A percentile compares a stretch with the other conserved stretches of the same genome.
These are phyloP conservation scores for Notarius quadriscutis DNA, from an alignment of 2,113 vertebrate genomes.

Conservation along the genomic window DNA sequence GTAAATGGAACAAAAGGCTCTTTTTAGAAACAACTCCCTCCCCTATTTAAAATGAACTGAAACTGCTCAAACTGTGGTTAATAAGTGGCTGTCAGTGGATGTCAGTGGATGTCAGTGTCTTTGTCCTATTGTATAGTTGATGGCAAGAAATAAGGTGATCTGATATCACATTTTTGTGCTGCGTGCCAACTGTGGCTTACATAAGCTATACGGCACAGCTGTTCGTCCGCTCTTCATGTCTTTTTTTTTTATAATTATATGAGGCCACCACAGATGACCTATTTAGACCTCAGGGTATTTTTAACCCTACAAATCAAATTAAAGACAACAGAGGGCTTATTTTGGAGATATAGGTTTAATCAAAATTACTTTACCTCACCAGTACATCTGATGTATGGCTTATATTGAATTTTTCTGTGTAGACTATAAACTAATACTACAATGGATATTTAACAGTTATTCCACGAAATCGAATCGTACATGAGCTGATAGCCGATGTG, in stretches of 20 bases:
- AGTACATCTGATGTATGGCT: background rate
- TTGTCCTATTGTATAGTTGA: constrained; percentile 13
- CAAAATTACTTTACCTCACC: background rate
- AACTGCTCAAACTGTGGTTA: background rate
- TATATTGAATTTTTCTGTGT: background rate
- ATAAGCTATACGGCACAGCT: constrained; percentile 51
- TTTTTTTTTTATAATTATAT: constrained; percentile 55
- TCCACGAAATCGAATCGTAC: no score
- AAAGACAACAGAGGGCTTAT: constrained; percentile 21
- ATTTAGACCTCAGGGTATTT: constrained; percentile 49
- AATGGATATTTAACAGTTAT: no score
- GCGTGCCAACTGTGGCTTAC: constrained; percentile 41
- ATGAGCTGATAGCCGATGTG: no score
- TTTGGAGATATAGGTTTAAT: constrained; percentile 12
- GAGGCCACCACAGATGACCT: constrained; percentile 49
- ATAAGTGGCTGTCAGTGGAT: background rate
- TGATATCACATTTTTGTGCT: constrained; percentile 45
- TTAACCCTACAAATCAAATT: constrained; percentile 48
- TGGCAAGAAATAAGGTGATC: constrained; percentile 49
- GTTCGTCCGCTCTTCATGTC: constrained; percentile 55
- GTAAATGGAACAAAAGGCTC: constrained; percentile 34
- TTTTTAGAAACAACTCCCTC: constrained; percentile 5
- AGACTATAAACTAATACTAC: no score
- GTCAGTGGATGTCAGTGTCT: background rate
- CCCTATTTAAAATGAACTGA: background rate